Evolutionary conservation across 1,140 invertebrate species (phyloP).

Genomic region (Diorhabda carinulata): DNA sequence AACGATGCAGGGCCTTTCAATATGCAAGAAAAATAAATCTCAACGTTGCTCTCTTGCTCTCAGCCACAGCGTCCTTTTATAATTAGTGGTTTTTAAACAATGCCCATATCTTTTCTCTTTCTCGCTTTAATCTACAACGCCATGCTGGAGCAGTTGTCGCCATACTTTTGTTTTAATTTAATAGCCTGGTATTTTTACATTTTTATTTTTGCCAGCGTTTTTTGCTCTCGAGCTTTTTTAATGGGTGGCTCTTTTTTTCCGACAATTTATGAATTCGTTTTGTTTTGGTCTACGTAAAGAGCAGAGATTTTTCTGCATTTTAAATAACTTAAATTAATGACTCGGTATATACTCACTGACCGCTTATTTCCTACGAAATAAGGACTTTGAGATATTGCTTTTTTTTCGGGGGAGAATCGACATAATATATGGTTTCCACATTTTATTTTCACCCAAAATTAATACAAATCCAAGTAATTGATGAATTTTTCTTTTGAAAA

Average conservation of each 20-base stretch:
- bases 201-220: constrained; percentile 22
- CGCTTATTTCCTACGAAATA: too few relatives aligned
- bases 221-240: constrained; percentile 12
- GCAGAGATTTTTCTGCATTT: background rate
- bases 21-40: constrained; percentile 48
- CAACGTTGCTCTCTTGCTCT: constrained; percentile 22
- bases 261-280: constrained; percentile 15
- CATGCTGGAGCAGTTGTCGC: constrained; percentile 32
- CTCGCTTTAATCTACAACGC: constrained; percentile 22
- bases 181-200: constrained; percentile 32
- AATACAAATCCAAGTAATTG: too few relatives aligned
- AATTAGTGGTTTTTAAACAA: constrained; percentile 47
- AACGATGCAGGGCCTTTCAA: constrained; percentile 39
- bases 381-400: too few relatives aligned
- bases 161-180: constrained; percentile 38
- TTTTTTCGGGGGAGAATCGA: too few relatives aligned
- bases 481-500: too few relatives aligned
- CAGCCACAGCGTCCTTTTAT: constrained; percentile 36
- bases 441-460: too few relatives aligned
- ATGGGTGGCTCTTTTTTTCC: constrained; percentile 9
- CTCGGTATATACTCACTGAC: background rate
- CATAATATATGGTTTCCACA: too few relatives aligned
- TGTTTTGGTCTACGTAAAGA: constrained; percentile 3
- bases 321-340: background rate
- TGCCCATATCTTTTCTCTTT: constrained; percentile 36